phyloP scores from a whole-genome alignment of 2,113 vertebrate species.

The Sturnus vulgaris region DNA sequence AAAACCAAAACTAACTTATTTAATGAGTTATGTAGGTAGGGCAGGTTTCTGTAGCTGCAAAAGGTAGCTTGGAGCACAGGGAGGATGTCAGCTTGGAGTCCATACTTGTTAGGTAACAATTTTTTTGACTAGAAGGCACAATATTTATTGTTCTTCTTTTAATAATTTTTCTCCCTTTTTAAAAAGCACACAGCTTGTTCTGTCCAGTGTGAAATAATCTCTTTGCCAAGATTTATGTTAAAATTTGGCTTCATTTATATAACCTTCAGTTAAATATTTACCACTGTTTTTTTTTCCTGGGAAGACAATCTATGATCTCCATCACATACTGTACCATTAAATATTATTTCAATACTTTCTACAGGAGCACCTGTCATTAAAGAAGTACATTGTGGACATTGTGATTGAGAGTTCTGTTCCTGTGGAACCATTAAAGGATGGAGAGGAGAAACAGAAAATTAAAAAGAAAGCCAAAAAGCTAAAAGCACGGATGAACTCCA shows the following conservation, averaged over 20 bases:
- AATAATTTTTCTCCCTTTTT: not conserved
- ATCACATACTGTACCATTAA: not conserved
- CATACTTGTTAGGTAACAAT: not conserved
- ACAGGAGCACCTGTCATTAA: conserved; percentile 95
- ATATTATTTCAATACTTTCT: conserved; percentile 7
- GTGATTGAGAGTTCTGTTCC: conserved; percentile 84
- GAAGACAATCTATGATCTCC: not conserved
- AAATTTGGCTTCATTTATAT: not conserved
- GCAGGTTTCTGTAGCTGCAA: not conserved
- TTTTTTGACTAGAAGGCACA: not conserved
- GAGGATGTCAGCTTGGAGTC: not conserved
- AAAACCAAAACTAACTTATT: not conserved
- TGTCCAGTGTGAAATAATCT: not conserved
- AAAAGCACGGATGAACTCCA: conserved; percentile 93
- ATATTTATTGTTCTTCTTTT: not conserved
- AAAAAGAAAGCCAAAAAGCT: conserved; percentile 96
- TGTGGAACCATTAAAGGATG: conserved; percentile 82
- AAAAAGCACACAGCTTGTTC: not conserved
- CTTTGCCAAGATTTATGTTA: not conserved
- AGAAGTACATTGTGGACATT: conserved; percentile 95
- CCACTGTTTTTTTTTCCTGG: not conserved
- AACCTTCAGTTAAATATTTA: not conserved
- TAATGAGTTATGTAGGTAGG: not conserved
- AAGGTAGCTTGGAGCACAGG: conserved; percentile 4
- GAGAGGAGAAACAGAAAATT: conserved; percentile 90